Evolutionary conservation across 37 sponge, comb jelly and placozoan species (phyloP).

Genomic region (Aphrocallistes beatrix): DNA sequence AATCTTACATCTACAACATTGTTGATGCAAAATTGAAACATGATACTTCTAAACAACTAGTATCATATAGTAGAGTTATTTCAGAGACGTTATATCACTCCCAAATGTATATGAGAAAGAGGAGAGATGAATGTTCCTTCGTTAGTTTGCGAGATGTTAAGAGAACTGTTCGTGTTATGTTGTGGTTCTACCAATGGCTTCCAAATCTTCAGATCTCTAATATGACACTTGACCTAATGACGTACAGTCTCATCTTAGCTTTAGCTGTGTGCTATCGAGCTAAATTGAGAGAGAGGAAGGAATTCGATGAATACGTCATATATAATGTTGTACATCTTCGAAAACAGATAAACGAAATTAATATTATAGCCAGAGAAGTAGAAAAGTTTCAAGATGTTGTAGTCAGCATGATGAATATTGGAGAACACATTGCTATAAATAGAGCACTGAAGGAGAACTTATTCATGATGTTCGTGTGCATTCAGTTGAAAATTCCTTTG

Average conservation of each 20-base stretch:
- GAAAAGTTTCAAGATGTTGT: slow-evolving; percentile 17
- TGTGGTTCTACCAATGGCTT: slow-evolving; percentile 22
- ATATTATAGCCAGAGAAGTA: not conserved
- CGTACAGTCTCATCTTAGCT: slow-evolving; percentile 20
- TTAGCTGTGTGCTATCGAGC: slow-evolving; percentile 25
- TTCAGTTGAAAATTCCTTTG: slow-evolving; percentile 36
- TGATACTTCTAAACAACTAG: not conserved
- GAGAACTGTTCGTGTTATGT: slow-evolving; percentile 13
- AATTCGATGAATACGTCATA: not conserved
- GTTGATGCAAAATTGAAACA: not conserved
- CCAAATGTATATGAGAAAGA: slow-evolving; percentile 21
- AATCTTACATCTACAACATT: not conserved
- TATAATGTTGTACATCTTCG: not conserved
- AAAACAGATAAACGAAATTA: not conserved
- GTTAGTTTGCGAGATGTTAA: slow-evolving; percentile 29
- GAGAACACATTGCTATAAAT: slow-evolving; percentile 26
- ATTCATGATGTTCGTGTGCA: slow-evolving; percentile 47
- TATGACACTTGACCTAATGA: not conserved
- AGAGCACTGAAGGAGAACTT: slow-evolving; percentile 32
- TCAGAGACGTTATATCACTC: slow-evolving; percentile 10
- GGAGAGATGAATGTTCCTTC: slow-evolving; percentile 28
- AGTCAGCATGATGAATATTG: slow-evolving; percentile 20
- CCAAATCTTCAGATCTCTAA: not conserved
- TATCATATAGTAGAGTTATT: not conserved
- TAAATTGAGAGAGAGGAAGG: slow-evolving; percentile 18